A percentile compares a stretch with the other conserved stretches of the same genome.
These are phyloP conservation scores for Gymnopithys bicolor DNA, from an alignment of 2,797 vertebrate genomes.

Conservation along the genomic window DNA sequence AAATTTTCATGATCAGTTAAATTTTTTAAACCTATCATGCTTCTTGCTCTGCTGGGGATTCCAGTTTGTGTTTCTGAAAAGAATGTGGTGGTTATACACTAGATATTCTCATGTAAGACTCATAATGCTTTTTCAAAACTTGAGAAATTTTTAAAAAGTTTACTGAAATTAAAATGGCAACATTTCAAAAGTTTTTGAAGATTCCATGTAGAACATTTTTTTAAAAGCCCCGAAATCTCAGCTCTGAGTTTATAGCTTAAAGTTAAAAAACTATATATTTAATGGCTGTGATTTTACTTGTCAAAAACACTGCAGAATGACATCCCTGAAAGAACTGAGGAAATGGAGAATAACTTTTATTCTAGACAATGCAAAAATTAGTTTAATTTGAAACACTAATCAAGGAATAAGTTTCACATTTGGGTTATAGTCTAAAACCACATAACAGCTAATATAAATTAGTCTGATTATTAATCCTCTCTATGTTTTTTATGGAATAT, in stretches of 20 bases:
- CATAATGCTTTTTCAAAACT: not conserved
- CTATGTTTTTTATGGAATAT: not conserved
- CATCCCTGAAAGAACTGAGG: not conserved
- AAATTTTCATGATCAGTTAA: not conserved
- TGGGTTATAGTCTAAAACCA: not conserved
- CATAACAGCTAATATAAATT: not conserved
- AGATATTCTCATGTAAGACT: not conserved
- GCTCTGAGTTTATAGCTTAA: not conserved
- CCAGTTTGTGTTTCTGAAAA: not conserved
- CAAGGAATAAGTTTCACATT: not conserved
- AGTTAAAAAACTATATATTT: not conserved
- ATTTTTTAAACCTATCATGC: not conserved
- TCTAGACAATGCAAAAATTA: not conserved
- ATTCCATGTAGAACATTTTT: not conserved
- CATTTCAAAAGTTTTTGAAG: not conserved
- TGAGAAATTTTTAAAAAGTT: not conserved
- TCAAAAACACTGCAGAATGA: not conserved
- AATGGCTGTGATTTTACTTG: not conserved
- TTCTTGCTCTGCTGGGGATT: not conserved
- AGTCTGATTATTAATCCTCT: not conserved
- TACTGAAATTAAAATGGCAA: not conserved
- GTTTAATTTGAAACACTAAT: not conserved
- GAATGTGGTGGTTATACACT: not conserved
- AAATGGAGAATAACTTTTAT: not conserved
- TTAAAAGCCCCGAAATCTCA: not conserved